These are phyloP conservation scores for Lemur catta DNA, from an alignment of 2,797 vertebrate genomes.

Conservation along the genomic window DNA sequence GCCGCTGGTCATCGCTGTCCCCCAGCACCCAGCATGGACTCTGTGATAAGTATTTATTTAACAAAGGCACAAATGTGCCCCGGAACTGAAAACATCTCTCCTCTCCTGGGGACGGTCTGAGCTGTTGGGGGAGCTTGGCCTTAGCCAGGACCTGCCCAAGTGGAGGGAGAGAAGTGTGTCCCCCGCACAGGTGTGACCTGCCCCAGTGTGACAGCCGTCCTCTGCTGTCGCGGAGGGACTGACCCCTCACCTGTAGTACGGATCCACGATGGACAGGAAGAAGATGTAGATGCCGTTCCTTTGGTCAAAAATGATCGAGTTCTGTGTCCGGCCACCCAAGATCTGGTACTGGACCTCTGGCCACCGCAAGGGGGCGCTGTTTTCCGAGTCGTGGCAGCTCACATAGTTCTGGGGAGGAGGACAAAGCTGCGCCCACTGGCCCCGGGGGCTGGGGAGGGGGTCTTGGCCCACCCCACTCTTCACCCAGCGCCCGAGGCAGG, in stretches of 20 bases:
- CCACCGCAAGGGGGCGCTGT: neutral
- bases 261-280: conserved; percentile 56
- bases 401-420: conserved; percentile 56
- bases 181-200: fast-evolving
- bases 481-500: fast-evolving
- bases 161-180: neutral
- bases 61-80: neutral
- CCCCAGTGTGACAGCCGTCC: neutral
- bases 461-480: neutral
- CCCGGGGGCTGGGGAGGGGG: neutral
- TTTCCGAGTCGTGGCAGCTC: conserved; percentile 30
- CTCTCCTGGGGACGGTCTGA: neutral
- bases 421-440: neutral
- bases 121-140: too few species aligned
- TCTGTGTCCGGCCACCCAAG: conserved; percentile 51
- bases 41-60: neutral
- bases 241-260: conserved; percentile 53
- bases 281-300: conserved; percentile 72
- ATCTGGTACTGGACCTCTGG: conserved; percentile 47
- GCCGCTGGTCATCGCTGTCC: neutral
- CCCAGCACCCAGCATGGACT: neutral
- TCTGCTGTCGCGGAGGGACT: too few species aligned
- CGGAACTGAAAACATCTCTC: neutral
- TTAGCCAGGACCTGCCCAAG: neutral
- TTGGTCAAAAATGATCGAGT: conserved; percentile 58